Evolutionary conservation across 2,888 invertebrate genomes (phyloP), one percentile per base, ranked within the genome.

Genomic region (Litoditis marina): DNA sequence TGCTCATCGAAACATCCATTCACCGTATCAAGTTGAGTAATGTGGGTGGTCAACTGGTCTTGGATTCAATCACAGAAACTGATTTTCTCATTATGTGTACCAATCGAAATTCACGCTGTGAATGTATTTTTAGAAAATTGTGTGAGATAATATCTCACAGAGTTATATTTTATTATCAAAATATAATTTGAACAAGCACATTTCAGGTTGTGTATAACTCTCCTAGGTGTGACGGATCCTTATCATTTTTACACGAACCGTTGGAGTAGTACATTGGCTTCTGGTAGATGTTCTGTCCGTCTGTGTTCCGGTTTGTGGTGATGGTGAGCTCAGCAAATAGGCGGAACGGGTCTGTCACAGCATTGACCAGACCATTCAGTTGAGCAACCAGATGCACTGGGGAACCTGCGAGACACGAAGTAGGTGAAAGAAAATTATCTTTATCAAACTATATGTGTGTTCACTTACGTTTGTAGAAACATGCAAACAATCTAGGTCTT

Each of bases 261-360:
- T 69, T 73, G 6, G 77, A 77, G 54, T 71, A 76, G 65, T 72
- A 77, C 64, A 76, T 64, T 8, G 77, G 77, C 53, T 72, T 69
- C 42, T 61, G 56, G 32, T 53, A 34, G 57, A 64, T 63, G 39
- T 34, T 56, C 27, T 54, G 46, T 6, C 63, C 73, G 11, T 27
- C 22, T n/a, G n/a, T n/a, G 53, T 73, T 73, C 30, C 56, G 49
- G 31, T 74, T 74, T 47, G 69, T 67, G 5, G 71, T 69, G 49
- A 78, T 73, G 1, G 73, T 69, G 27, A 78, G 59, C 55, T 78
- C 78, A 25, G 78, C 71, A 64, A 74, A 78, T 4, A 78, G 68
- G 42, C 77, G 66, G 71, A 72, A 75, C 16, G 65, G 77, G 65
- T 78, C 78, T 19, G 52, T 42, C 2, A 71, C 67, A 16, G 62